A percentile compares a stretch with the other conserved stretches of the same genome.
Evolutionary conservation across 2,797 vertebrate species (phyloP).

Genomic region (Podarcis siculus): DNA sequence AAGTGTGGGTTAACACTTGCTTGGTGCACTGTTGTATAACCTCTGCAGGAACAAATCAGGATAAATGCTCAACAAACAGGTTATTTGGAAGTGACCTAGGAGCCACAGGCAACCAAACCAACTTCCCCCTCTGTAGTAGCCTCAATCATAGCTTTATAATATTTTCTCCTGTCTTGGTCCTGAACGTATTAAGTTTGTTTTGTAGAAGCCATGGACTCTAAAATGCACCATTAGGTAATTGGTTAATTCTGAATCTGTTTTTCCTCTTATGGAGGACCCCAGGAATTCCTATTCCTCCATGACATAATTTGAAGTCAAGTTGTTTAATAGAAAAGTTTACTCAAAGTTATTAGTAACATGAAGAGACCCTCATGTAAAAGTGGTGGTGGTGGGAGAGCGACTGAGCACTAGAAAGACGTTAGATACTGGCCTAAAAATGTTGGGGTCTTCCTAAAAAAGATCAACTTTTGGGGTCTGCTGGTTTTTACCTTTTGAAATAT

Average conservation of each 20-base stretch:
- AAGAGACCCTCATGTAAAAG: constrained; percentile 45
- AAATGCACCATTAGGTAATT: constrained; percentile 66
- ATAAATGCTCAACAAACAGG: too few relatives aligned
- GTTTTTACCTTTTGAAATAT: too few relatives aligned
- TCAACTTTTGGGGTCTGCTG: too few relatives aligned
- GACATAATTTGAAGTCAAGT: constrained; percentile 54
- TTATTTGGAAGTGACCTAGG: not conserved
- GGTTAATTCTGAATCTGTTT: constrained; percentile 55
- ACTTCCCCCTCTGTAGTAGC: constrained; percentile 52
- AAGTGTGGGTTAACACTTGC: too few relatives aligned
- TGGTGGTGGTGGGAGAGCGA: too few relatives aligned
- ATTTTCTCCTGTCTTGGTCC: constrained; percentile 57
- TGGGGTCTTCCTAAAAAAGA: too few relatives aligned
- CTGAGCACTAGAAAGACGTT: not conserved
- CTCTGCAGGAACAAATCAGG: too few relatives aligned
- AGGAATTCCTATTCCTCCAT: constrained; percentile 59
- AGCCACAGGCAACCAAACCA: constrained; percentile 32
- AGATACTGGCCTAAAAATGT: not conserved
- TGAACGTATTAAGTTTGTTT: constrained; percentile 73
- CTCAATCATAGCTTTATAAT: constrained; percentile 63
- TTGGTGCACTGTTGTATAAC: too few relatives aligned
- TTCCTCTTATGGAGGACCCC: constrained; percentile 10
- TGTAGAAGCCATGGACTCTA: constrained; percentile 69
- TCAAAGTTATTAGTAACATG: constrained; percentile 62
- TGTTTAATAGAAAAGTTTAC: constrained; percentile 68